Conservation (phyloP, 2,797 vertebrate genomes). For the Spondyliosoma cantharus region DNA sequence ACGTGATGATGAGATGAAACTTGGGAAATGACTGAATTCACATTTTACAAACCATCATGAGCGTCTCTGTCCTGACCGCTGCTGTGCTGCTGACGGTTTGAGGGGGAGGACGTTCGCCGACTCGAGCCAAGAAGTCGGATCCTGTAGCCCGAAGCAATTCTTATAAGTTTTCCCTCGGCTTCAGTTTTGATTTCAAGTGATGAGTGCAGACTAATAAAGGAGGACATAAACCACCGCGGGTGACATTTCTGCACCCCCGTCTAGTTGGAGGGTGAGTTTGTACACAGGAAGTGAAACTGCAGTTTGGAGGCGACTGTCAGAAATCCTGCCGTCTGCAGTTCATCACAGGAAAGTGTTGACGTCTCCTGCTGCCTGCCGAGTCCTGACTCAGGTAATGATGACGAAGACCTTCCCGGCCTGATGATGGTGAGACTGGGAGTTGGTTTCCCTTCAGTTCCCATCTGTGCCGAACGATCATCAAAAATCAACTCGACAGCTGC, state of each 20-base stretch:
- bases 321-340: conserved; percentile 10
- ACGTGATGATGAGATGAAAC: background rate
- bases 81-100: background rate
- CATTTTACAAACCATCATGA: too few relatives aligned
- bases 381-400: conserved; percentile 41
- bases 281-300: background rate
- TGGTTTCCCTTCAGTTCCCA: background rate
- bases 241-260: background rate
- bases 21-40: background rate
- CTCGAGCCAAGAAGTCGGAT: background rate
- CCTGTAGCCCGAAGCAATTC: background rate
- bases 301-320: background rate
- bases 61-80: background rate
- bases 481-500: background rate
- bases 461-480: conserved; percentile 6
- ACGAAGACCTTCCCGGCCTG: background rate
- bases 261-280: background rate
- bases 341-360: background rate
- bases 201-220: background rate
- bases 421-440: background rate
- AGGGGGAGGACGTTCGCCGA: background rate
- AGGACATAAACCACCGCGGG: background rate
- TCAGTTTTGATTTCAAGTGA: background rate
- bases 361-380: conserved; percentile 1
- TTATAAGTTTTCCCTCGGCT: background rate